phyloP scores from a whole-genome alignment of 2,113 vertebrate species.

The Leucoraja erinaceus region DNA sequence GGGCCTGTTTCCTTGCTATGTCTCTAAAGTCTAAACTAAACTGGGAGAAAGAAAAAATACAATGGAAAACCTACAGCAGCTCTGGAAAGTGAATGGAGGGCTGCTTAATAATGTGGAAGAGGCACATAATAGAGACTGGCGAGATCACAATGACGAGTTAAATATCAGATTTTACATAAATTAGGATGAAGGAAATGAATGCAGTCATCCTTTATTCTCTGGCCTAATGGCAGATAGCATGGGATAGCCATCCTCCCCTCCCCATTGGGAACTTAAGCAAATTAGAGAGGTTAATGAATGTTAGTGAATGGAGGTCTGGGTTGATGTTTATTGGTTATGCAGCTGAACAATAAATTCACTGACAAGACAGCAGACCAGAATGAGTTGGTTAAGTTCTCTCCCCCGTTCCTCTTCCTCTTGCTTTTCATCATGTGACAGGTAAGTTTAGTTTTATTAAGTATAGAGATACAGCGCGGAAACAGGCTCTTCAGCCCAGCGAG shows the following conservation, averaged over 20 bases:
- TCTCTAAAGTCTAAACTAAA: neutral
- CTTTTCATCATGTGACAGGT: too few relatives aligned
- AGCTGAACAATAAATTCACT: too few relatives aligned
- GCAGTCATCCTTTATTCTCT: neutral
- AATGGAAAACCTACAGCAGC: neutral
- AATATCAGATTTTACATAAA: neutral
- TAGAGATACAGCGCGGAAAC: too few relatives aligned
- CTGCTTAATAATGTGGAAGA: neutral
- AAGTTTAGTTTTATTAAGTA: too few relatives aligned
- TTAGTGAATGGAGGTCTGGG: too few relatives aligned
- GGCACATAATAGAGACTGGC: neutral
- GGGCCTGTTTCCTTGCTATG: too few relatives aligned
- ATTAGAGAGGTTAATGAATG: neutral
- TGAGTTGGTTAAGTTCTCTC: too few relatives aligned
- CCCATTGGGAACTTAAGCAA: neutral
- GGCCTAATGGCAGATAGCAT: neutral
- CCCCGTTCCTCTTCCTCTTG: too few relatives aligned
- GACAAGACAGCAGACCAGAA: too few relatives aligned
- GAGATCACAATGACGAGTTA: neutral
- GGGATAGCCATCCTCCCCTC: neutral
- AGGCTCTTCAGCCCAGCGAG: too few relatives aligned
- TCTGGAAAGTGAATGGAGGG: neutral
- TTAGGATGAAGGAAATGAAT: neutral
- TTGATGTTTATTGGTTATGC: too few relatives aligned
- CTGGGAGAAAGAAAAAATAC: neutral